phyloP scores from a whole-genome alignment of 2,888 invertebrate species.

The Neoitamus cyanurus region DNA sequence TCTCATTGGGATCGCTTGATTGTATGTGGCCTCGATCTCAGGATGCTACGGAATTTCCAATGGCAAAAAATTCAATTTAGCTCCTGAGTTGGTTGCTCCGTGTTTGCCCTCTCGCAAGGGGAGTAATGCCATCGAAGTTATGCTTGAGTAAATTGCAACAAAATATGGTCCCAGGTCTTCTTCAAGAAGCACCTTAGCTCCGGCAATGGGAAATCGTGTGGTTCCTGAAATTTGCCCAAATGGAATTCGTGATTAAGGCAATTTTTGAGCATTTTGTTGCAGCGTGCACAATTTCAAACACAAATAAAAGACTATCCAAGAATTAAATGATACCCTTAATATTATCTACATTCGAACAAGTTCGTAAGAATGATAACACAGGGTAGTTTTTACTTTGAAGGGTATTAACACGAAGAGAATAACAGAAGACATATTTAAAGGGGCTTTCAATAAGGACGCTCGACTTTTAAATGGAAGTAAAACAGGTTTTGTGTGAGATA shows the following conservation, averaged over 20 bases:
- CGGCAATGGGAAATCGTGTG: background rate
- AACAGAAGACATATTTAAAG: too few species aligned
- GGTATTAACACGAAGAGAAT: too few species aligned
- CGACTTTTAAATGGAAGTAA: too few species aligned
- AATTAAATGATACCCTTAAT: too few species aligned
- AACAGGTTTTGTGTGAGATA: too few species aligned
- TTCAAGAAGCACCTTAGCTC: background rate
- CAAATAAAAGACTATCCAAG: too few species aligned
- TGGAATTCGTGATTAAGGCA: background rate
- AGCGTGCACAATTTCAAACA: background rate
- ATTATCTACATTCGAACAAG: too few species aligned
- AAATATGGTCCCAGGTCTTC: background rate
- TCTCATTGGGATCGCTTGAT: background rate
- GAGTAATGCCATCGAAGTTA: background rate
- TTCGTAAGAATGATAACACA: too few species aligned
- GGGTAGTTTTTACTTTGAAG: too few species aligned
- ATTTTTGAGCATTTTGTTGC: background rate
- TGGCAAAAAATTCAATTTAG: background rate
- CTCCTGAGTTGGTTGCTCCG: background rate
- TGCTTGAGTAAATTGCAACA: constrained; percentile 1
- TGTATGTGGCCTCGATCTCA: background rate
- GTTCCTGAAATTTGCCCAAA: background rate
- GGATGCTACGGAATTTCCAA: background rate
- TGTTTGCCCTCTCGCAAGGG: background rate
- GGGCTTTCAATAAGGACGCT: too few species aligned